Base-by-base conservation (phyloP, 2,888 invertebrate species). In the Dryomyza anilis region DNA sequence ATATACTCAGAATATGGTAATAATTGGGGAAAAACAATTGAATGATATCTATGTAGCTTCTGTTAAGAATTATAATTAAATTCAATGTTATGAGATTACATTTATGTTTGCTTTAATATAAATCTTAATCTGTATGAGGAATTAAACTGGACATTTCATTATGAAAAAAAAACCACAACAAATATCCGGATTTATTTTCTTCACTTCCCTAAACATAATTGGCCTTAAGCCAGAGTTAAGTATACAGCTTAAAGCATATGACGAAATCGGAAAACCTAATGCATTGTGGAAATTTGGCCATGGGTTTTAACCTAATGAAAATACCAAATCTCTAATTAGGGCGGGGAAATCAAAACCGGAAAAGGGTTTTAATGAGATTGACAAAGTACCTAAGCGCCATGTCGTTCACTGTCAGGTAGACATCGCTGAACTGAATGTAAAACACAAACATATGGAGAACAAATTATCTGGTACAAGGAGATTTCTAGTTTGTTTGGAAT, bases 261-360 rank as follows among this genome's bases (percentile, higher is more conserved):
- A 50, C 58, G 56, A 45, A 64, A 56, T 63, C 46, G 50, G 62
- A 62, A 56, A 63, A 67, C 70, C 72, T 16, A n/a, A 69, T 65
- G 29, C 68, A 68, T 61, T 63, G 56, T 57, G 73, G 74, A 74
- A 76, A 72, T 74, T 60, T 60, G 62, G 68, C 39, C 72, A 73
- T 73, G 77, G 76, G 76, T 76, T 78, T 79, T 79, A 69, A 66
- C 74, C 74, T 71, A 74, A 75, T 72, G 74, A 78, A 78, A 78
- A 74, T 76, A 74, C 75, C 73, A 70, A 67, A 69, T 64, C 71
- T 73, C 71, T 74, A 77, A 76, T 77, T 76, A 76, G 76, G 74
- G 70, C 71, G 72, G 69, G 69, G 66, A 61, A 64, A 68, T 58
- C 64, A 50, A 64, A 67, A 74, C 72, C 73, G 73, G 75, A 76